phyloP scores from a whole-genome alignment of 1,140 invertebrate genomes.

The Neodiprion virginianus region DNA sequence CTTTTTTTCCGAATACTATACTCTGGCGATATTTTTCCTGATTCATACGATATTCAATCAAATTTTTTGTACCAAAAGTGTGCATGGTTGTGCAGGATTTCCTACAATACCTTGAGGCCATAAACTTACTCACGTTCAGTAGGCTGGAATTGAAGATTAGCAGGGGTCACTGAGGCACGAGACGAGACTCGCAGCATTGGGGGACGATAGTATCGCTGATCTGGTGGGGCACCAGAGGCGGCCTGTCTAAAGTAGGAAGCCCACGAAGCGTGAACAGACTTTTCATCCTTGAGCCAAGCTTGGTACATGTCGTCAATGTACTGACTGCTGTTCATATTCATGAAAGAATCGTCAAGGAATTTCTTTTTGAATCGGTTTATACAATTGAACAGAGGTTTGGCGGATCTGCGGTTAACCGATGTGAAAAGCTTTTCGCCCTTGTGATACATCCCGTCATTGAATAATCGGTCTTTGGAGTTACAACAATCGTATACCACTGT shows the following conservation, averaged over 20 bases:
- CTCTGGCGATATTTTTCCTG: background rate
- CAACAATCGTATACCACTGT: too few relatives aligned
- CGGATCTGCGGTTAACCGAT: background rate
- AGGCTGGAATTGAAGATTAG: conserved; percentile 15
- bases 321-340: conserved; percentile 36
- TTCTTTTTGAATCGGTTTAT: conserved; percentile 11
- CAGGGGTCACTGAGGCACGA: conserved; percentile 24
- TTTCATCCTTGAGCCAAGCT: conserved; percentile 35
- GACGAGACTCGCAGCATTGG: conserved; percentile 43
- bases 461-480: too few relatives aligned
- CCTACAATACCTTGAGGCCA: conserved; percentile 23
- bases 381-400: background rate
- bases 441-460: too few relatives aligned
- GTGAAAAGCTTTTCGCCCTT: too few relatives aligned
- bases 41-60: background rate
- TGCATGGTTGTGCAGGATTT: conserved; percentile 46
- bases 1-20: conserved; percentile 9
- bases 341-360: conserved; percentile 17
- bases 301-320: conserved; percentile 46
- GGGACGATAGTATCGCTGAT: conserved; percentile 54
- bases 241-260: conserved; percentile 56
- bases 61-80: conserved; percentile 10
- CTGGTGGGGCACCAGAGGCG: conserved; percentile 42
- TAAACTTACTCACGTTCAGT: conserved; percentile 18
- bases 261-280: conserved; percentile 52